phyloP scores from a whole-genome alignment of 1,140 invertebrate genomes.

The Hylyphantes graminicola region DNA sequence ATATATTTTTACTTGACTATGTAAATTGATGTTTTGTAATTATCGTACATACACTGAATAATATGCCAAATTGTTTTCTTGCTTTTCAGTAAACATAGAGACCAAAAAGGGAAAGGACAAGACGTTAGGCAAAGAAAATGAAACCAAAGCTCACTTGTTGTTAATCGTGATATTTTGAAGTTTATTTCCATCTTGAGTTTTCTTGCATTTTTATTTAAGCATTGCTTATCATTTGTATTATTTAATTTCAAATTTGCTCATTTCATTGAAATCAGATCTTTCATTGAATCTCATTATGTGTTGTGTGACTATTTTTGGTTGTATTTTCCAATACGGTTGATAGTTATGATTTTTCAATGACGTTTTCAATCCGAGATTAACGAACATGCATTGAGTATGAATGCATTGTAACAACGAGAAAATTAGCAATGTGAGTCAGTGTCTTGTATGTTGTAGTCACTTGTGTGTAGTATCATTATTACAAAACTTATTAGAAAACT shows the following conservation, averaged over 20 bases:
- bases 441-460: slow-evolving; percentile 47
- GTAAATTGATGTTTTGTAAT: too few relatives aligned
- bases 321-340: background rate
- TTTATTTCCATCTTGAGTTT: slow-evolving; percentile 27
- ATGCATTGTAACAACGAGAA: slow-evolving; percentile 60
- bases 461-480: slow-evolving; percentile 40
- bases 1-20: too few relatives aligned
- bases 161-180: slow-evolving; percentile 47
- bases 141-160: slow-evolving; percentile 22
- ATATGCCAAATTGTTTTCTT: background rate
- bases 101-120: slow-evolving; percentile 49
- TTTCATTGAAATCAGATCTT: background rate
- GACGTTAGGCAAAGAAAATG: slow-evolving; percentile 54
- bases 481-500: slow-evolving; percentile 28
- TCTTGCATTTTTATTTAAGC: slow-evolving; percentile 26
- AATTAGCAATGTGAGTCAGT: slow-evolving; percentile 58
- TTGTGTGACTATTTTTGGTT: slow-evolving; percentile 23
- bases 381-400: slow-evolving; percentile 32
- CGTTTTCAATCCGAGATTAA: background rate
- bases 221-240: slow-evolving; percentile 25
- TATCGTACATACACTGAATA: too few relatives aligned
- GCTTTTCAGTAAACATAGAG: slow-evolving; percentile 36
- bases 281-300: slow-evolving; percentile 17
- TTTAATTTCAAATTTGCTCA: slow-evolving; percentile 30
- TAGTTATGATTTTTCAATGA: slow-evolving; percentile 1